A percentile compares a stretch with the other conserved stretches of the same genome.
These are phyloP conservation scores for Chaetodon trifasciatus DNA, from an alignment of 2,797 vertebrate species.

Conservation along the genomic window DNA sequence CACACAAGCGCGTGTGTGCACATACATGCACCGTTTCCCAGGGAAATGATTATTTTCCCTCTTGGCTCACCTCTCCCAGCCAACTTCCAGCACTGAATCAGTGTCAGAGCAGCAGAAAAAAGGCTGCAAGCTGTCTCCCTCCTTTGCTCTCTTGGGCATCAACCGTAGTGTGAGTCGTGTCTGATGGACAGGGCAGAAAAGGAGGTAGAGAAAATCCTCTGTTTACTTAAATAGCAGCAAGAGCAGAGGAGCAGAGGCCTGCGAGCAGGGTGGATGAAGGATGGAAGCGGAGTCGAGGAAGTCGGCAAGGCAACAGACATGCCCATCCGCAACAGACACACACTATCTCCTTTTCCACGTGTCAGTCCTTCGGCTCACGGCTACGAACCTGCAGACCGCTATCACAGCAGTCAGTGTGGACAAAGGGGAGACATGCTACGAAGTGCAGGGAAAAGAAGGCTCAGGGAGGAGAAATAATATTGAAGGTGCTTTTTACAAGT, in stretches of 20 bases:
- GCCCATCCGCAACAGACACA: conserved; percentile 1
- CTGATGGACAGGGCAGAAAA: conserved; percentile 52
- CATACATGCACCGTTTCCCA: conserved; percentile 13
- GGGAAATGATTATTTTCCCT: conserved; percentile 73
- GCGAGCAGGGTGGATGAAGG: conserved; percentile 16
- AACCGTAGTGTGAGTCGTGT: conserved; percentile 53
- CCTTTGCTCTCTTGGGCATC: conserved; percentile 62
- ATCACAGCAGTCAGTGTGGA: conserved; percentile 11
- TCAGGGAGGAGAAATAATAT: not conserved
- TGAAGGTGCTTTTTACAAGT: not conserved
- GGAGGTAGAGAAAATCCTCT: conserved; percentile 56
- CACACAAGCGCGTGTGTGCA: not conserved
- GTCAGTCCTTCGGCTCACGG: conserved; percentile 3
- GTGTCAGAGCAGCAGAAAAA: conserved; percentile 62
- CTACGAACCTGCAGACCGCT: conserved; percentile 1
- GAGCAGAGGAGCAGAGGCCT: conserved; percentile 32
- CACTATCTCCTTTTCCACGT: conserved; percentile 3
- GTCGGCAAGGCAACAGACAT: conserved; percentile 21
- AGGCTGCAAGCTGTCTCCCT: conserved; percentile 58
- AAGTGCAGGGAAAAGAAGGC: not conserved
- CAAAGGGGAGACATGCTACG: not conserved
- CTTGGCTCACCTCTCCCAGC: conserved; percentile 44
- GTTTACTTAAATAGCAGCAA: conserved; percentile 57
- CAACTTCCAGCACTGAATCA: conserved; percentile 64
- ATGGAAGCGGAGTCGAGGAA: conserved; percentile 24